Conservation (phyloP, 2,888 invertebrate species). For the Minunthozetes semirufus region DNA sequence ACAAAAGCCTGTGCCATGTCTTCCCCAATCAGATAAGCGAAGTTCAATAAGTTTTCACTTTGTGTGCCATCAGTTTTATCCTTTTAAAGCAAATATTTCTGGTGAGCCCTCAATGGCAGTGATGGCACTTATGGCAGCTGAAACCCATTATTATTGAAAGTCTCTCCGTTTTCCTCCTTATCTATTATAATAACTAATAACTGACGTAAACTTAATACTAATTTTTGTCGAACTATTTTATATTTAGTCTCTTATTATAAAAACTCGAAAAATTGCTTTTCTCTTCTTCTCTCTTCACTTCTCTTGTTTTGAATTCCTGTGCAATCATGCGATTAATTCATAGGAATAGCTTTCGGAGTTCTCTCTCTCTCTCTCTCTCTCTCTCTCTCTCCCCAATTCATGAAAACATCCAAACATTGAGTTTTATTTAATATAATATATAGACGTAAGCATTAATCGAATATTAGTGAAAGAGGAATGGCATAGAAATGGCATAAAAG, state of each 20-base stretch:
- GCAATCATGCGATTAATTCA: constrained; percentile 22
- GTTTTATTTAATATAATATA: too few species aligned
- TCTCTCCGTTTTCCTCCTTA: neutral
- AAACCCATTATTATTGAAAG: constrained; percentile 10
- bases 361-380: too few species aligned
- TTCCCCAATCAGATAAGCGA: neutral
- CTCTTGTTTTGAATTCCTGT: constrained; percentile 23
- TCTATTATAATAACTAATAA: neutral
- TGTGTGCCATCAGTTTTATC: neutral
- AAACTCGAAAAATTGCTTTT: constrained; percentile 1
- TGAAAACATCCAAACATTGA: too few species aligned
- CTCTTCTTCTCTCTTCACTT: neutral
- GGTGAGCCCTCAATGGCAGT: neutral
- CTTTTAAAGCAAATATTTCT: constrained; percentile 1
- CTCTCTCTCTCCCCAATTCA: too few species aligned
- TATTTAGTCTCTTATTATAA: neutral
- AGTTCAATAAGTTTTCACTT: neutral
- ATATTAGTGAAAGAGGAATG: too few species aligned
- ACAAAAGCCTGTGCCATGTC: constrained; percentile 8
- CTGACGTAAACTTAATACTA: constrained; percentile 3
- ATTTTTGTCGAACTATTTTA: constrained; percentile 19
- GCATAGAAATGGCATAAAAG: too few species aligned
- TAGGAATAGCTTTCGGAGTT: neutral
- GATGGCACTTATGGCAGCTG: neutral
- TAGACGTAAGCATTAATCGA: too few species aligned